Evolutionary conservation across 2,797 vertebrate genomes (phyloP), one percentile per base, ranked within the genome.

Genomic region (Sciaenops ocellatus): DNA sequence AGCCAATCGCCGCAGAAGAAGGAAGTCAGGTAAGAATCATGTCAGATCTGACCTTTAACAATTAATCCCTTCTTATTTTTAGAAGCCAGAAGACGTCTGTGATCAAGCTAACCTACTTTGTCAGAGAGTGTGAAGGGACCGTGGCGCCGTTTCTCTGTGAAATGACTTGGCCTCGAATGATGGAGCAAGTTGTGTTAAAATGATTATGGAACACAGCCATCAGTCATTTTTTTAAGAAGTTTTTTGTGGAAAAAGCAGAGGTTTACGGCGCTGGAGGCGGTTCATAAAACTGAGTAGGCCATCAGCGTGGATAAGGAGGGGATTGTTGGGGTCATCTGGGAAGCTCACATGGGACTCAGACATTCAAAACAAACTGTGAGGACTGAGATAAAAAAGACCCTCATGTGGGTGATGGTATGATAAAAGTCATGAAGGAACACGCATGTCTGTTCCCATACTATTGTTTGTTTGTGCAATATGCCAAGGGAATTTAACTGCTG

Each of bases 41-140:
- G 85, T 91, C 90, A 92, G 87, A 92, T 90, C 72, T 92, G 92
- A 94, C 93, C 93, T 94, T 94, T 92, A 77, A 86, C 92, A 93
- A 94, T 94, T 94, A 95, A 94, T 93, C 92, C 87, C 80, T 55
- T 68, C 73, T 86, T 94, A 95, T 94, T 94, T 95, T 94, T 95
- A 94, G 93, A 92, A 79, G 76, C 77, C 73, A 73, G 64, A 85
- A 85, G 86, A 84, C 68, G 81, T 80, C 72, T 73, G 81, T 48
- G 70, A 87, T 89, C 78, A 60, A 76, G 90, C 74, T 93, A 93
- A 90, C 92, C 92, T 90, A 93, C 83, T 92, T 93, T 90, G 78
- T 73, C 68, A 50, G 34, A 47, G 54, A 41, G 67, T 68, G 66
- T 73, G 57, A 84, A 63, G 73, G 73, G 75, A 83, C 63, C 57